Conservation (phyloP, 2,797 vertebrate species). For the Mergus octosetaceus region DNA sequence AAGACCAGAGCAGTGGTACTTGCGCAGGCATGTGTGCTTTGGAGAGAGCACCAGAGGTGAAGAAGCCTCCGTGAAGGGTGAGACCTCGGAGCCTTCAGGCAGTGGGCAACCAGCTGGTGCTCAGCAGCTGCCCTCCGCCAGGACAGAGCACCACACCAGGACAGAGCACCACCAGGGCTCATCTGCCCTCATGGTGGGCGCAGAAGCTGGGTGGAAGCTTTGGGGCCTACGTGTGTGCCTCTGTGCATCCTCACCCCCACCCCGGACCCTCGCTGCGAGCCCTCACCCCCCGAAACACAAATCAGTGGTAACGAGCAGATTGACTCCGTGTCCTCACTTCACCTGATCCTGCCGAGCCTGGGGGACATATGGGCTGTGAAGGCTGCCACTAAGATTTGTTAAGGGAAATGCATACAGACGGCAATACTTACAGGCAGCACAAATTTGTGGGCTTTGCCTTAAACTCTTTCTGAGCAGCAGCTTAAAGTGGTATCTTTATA, state of each 20-base stretch:
- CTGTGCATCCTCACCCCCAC: accelerated
- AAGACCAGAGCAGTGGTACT: not conserved
- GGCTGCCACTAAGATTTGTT: not conserved
- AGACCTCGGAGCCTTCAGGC: not conserved
- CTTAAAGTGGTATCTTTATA: conserved; percentile 17
- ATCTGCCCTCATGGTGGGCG: accelerated
- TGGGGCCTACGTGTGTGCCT: too few species aligned
- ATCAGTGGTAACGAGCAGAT: not conserved
- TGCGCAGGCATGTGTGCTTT: not conserved
- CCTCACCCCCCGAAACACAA: not conserved
- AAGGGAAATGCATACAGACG: not conserved
- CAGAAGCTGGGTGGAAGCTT: not conserved
- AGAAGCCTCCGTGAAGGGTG: not conserved
- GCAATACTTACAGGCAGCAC: not conserved
- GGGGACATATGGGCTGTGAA: not conserved
- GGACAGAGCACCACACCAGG: not conserved
- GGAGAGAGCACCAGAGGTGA: not conserved
- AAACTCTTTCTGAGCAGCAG: not conserved
- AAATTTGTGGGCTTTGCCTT: not conserved
- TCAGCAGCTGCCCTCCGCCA: not conserved
- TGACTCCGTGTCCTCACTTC: not conserved
- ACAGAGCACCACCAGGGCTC: not conserved
- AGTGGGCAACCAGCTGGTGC: not conserved
- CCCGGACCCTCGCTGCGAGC: not conserved
- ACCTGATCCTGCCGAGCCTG: not conserved